phyloP scores from a whole-genome alignment of 2,797 vertebrate species.

The Carapus acus region DNA sequence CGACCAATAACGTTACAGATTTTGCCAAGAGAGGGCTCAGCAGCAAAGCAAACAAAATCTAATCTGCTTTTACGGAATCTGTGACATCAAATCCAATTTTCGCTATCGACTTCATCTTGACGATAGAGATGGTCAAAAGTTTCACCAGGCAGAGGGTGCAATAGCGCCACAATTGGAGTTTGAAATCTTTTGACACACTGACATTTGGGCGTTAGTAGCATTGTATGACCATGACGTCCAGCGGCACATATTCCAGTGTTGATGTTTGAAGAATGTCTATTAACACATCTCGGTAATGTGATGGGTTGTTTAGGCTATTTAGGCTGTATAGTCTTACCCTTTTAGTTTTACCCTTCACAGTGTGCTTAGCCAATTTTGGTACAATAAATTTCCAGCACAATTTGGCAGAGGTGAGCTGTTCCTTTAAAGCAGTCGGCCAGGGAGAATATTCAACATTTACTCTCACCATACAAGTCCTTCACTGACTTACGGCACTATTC shows the following conservation, averaged over 20 bases:
- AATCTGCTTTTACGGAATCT: constrained; percentile 21
- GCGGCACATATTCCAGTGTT: too few species aligned
- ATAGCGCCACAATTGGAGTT: too few species aligned
- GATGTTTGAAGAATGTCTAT: too few species aligned
- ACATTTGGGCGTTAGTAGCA: too few species aligned
- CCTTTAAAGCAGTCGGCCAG: constrained; percentile 2
- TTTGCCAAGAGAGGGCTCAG: constrained; percentile 21
- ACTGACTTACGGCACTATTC: constrained; percentile 37
- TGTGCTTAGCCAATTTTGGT: constrained; percentile 38
- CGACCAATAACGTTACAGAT: constrained; percentile 21
- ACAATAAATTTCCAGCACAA: constrained; percentile 4
- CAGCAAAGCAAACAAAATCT: constrained; percentile 20
- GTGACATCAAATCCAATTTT: constrained; percentile 13
- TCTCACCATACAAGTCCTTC: constrained; percentile 37
- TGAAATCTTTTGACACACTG: too few species aligned
- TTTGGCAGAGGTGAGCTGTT: constrained; percentile 13
- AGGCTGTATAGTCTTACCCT: too few species aligned
- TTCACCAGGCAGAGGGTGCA: too few species aligned
- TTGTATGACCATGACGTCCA: too few species aligned
- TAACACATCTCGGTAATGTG: too few species aligned
- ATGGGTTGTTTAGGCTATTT: too few species aligned
- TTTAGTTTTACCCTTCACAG: constrained; percentile 18
- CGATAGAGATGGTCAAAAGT: too few species aligned
- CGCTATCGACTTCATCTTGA: not conserved
- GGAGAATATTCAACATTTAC: constrained; percentile 3